These are phyloP conservation scores for Xestia c-nigrum DNA, from an alignment of 2,888 invertebrate species.

Conservation along the genomic window DNA sequence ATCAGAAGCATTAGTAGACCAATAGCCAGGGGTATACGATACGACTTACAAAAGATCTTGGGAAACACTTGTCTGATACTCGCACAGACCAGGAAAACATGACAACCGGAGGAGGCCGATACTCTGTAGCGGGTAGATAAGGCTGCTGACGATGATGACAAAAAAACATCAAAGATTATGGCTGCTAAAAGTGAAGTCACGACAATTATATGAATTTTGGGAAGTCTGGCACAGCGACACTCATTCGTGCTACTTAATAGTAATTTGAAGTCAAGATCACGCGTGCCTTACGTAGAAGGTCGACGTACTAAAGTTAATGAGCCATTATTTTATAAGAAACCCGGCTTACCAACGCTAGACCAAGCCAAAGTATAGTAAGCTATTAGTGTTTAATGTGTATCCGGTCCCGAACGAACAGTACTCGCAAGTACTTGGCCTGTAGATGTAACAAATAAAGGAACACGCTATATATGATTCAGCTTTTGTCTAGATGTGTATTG, in stretches of 20 bases:
- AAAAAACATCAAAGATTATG: slow-evolving; percentile 9
- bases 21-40: neutral
- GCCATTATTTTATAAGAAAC: slow-evolving; percentile 55
- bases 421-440: slow-evolving; percentile 6
- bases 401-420: slow-evolving; percentile 19
- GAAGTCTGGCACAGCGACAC: slow-evolving; percentile 27
- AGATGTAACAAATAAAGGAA: slow-evolving; percentile 17
- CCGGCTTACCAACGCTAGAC: slow-evolving; percentile 36
- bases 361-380: slow-evolving; percentile 36
- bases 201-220: slow-evolving; percentile 28
- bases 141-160: neutral
- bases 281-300: slow-evolving; percentile 62
- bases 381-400: slow-evolving; percentile 36
- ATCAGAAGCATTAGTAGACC: neutral
- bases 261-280: slow-evolving; percentile 70
- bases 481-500: slow-evolving; percentile 33
- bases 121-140: neutral
- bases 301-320: slow-evolving; percentile 53
- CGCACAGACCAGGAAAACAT: neutral
- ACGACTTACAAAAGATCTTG: neutral
- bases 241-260: slow-evolving; percentile 59
- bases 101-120: neutral
- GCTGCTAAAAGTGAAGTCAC: slow-evolving; percentile 6
- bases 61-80: neutral
- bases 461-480: slow-evolving; percentile 52